Evolutionary conservation across 2,888 invertebrate species (phyloP).

Genomic region (Noctua comes): DNA sequence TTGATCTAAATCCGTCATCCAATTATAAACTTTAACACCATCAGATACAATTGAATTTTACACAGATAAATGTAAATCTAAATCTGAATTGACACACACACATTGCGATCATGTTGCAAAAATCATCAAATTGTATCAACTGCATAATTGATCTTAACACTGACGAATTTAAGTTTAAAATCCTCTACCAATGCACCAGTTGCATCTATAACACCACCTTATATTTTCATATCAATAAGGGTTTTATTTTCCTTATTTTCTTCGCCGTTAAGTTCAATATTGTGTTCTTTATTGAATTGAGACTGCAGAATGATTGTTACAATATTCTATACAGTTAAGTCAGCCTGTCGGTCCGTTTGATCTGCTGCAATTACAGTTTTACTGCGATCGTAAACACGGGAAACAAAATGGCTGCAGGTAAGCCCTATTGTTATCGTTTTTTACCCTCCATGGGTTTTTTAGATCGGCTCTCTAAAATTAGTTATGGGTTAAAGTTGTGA

Average conservation of each 20-base stretch:
- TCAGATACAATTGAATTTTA: conserved; percentile 51
- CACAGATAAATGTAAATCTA: conserved; percentile 52
- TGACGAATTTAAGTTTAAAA: conserved; percentile 44
- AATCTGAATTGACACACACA: conserved; percentile 67
- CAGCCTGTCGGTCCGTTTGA: conserved; percentile 83
- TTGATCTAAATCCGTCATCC: conserved; percentile 35
- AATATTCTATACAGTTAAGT: conserved; percentile 71
- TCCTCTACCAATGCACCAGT: conserved; percentile 42
- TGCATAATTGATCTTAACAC: conserved; percentile 45
- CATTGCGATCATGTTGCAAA: conserved; percentile 63
- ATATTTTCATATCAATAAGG: conserved; percentile 29
- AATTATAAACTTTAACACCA: conserved; percentile 59
- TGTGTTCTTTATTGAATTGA: conserved; percentile 38
- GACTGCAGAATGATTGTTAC: conserved; percentile 57
- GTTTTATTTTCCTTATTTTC: conserved; percentile 49
- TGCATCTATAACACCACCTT: conserved; percentile 50
- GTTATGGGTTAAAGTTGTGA: conserved; percentile 58
- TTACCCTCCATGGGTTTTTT: conserved; percentile 73
- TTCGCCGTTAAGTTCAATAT: conserved; percentile 52
- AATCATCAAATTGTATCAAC: conserved; percentile 41
- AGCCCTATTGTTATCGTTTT: conserved; percentile 83
- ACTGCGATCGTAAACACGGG: conserved; percentile 85
- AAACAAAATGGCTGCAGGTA: conserved; percentile 85
- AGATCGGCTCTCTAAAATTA: conserved; percentile 65
- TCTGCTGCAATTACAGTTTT: conserved; percentile 88